These are phyloP conservation scores for Artemia franciscana DNA, from an alignment of 1,140 invertebrate genomes.

Conservation along the genomic window DNA sequence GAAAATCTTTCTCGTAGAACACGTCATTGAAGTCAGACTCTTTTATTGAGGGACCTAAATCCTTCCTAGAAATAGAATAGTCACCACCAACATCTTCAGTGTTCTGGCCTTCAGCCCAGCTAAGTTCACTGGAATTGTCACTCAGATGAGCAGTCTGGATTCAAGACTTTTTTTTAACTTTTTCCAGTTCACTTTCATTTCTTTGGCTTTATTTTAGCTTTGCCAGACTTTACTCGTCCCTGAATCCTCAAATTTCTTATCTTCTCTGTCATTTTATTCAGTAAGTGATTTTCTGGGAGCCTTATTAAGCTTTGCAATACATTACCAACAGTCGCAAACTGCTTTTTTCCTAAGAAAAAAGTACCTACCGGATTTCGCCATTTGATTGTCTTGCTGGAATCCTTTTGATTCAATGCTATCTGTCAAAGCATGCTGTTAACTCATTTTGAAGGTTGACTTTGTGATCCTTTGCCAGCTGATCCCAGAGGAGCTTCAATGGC, in stretches of 20 bases:
- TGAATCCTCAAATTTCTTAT: neutral
- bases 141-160: neutral
- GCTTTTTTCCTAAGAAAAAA: too few species aligned
- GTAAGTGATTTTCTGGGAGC: neutral
- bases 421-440: neutral
- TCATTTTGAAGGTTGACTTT: neutral
- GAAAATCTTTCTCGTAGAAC: neutral
- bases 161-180: too few species aligned
- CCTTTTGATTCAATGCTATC: neutral
- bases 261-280: neutral
- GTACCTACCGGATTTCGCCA: neutral
- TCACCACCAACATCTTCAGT: neutral
- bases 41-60: neutral
- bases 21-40: neutral
- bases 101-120: neutral
- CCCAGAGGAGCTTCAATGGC: neutral
- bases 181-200: too few species aligned
- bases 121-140: neutral
- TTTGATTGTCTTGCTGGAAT: neutral
- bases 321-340: too few species aligned
- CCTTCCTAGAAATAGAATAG: neutral
- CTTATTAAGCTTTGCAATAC: neutral
- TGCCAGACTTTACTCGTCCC: neutral
- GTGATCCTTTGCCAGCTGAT: neutral
- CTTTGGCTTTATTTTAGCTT: neutral